These are phyloP conservation scores for Oreohelix idahoensis DNA, from an alignment of 1,140 invertebrate species.

Conservation along the genomic window DNA sequence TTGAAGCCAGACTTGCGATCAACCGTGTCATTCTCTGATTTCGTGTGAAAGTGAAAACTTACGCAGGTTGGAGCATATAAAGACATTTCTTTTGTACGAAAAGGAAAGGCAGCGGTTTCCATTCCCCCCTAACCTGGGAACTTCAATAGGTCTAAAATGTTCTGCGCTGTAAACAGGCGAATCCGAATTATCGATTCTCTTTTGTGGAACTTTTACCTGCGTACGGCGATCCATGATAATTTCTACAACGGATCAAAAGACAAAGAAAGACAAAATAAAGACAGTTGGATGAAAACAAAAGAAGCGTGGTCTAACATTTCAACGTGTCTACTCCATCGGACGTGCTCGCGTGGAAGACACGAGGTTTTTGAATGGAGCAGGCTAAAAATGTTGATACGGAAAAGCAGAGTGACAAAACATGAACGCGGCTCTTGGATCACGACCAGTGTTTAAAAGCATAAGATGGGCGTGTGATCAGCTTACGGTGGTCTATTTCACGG, in stretches of 20 bases:
- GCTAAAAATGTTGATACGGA: background rate
- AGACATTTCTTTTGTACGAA: too few species aligned
- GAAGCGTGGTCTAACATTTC: background rate
- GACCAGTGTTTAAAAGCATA: background rate
- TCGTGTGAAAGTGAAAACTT: background rate
- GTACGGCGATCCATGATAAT: background rate
- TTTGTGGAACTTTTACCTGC: background rate
- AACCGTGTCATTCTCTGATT: background rate
- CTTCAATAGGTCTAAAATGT: too few species aligned
- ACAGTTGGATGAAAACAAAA: constrained; percentile 1
- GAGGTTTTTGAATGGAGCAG: background rate
- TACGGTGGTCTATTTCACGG: background rate
- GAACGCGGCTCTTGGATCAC: background rate
- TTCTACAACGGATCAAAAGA: background rate
- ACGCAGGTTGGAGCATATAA: background rate
- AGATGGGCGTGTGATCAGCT: background rate
- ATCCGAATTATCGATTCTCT: background rate
- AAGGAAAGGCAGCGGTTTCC: too few species aligned
- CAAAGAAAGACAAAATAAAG: background rate
- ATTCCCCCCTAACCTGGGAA: too few species aligned
- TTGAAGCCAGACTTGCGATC: background rate
- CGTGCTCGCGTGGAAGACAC: background rate
- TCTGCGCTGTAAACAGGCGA: background rate
- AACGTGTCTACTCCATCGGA: background rate
- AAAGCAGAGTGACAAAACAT: background rate